phyloP scores from a whole-genome alignment of 2,113 vertebrate species.

The Dermatemys mawii region DNA sequence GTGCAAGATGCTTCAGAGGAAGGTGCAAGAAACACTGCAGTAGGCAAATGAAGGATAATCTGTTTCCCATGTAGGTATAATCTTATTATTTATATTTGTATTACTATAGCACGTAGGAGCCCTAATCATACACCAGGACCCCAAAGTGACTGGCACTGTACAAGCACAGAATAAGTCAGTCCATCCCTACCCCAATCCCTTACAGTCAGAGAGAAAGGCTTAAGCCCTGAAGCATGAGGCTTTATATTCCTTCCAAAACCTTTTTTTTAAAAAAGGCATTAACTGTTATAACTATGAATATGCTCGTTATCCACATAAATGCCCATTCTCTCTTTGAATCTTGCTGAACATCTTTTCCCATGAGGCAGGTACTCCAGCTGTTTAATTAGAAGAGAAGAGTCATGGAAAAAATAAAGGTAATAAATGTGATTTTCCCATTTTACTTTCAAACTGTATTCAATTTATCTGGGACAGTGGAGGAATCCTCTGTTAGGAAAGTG shows the following conservation, averaged over 20 bases:
- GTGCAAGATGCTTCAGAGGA: neutral
- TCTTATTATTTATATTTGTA: neutral
- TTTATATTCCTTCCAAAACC: conserved; percentile 5
- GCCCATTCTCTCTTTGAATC: neutral
- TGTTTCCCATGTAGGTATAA: neutral
- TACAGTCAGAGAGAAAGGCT: neutral
- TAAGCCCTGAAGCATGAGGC: neutral
- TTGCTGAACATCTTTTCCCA: neutral
- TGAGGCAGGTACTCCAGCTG: neutral
- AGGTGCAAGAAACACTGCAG: neutral
- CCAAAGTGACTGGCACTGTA: neutral
- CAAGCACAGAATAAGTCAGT: neutral
- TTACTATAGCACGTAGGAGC: neutral
- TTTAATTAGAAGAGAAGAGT: neutral
- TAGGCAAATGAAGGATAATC: neutral
- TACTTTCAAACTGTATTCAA: neutral
- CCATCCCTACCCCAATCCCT: neutral
- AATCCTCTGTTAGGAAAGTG: neutral
- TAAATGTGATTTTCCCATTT: neutral
- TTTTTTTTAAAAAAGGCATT: conserved; percentile 11
- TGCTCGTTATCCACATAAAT: conserved; percentile 2
- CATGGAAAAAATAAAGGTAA: neutral
- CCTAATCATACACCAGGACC: neutral
- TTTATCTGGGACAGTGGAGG: neutral
- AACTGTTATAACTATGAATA: neutral